Base-by-base conservation (phyloP, 2,888 invertebrate genomes). In the Harmothoe impar region DNA sequence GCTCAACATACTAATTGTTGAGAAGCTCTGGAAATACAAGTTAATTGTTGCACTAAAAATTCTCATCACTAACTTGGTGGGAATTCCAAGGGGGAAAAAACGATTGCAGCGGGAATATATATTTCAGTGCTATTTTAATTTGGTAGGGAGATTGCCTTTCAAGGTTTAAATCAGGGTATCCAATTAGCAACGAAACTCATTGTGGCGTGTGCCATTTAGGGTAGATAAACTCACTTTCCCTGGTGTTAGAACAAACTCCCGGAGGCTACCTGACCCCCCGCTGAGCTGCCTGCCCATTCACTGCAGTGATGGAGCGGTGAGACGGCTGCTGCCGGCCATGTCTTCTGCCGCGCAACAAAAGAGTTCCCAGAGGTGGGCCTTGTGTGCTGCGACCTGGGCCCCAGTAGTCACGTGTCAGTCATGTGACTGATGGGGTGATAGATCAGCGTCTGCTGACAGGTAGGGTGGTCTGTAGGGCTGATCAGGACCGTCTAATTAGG, bases 331-430 rank as follows among this genome's bases (percentile, higher is more conserved):
- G 72, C 72, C 25, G 25, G 72, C 15, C 29, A 20, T 72, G n/a
- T 29, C 72, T 72, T n/a, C n/a, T n/a, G 20, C 62, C 62, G 62
- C 62, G 62, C 62, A 62, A 72, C 72, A 72, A 72, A 72, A n/a
- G 72, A 72, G 72, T 25, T 23, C 72, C 72, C 72, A 5, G 72
- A 72, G 72, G 31, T 62, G 62, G n/a, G 31, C 5, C 29, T 72
- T 29, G 23, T 20, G 1, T n/a, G 5, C 0, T 29, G 29, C 17
- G 29, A 72, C 72, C 72, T 72, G 5, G 5, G 72, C 3, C 29
- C 72, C 29, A 1, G 72, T 7, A 23, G 29, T 72, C 72, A 72
- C 72, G 72, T 72, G 72, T 15, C 72, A 72, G 31, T 72, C 72
- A 72, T 25, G 72, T 72, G 72, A 72, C 31, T 72, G 72, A 72